A percentile compares a stretch with the other conserved stretches of the same genome.
phyloP scores from a whole-genome alignment of 2,113 vertebrate species.

The Colius striatus region DNA sequence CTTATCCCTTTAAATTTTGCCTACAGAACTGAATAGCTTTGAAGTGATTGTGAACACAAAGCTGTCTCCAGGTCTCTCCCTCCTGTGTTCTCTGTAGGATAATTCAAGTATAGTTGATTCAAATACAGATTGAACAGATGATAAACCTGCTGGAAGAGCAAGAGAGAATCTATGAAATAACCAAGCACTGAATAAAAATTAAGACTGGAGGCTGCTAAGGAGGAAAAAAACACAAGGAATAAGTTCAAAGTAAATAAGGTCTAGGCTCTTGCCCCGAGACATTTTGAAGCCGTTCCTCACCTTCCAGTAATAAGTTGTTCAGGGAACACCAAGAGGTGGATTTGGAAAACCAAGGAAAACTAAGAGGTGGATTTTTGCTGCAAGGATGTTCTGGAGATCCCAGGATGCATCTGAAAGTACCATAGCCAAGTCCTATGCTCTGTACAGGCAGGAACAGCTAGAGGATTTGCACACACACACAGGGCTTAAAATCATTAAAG shows the following conservation, averaged over 20 bases:
- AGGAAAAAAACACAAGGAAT: background rate
- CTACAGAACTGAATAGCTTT: background rate
- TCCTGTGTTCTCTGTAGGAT: constrained; percentile 18
- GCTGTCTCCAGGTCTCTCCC: background rate
- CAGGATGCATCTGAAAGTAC: background rate
- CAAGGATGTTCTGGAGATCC: background rate
- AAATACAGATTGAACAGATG: constrained; percentile 2
- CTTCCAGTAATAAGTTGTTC: background rate
- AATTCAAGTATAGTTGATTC: background rate
- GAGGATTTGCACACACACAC: background rate
- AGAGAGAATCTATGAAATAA: background rate
- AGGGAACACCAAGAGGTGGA: too few relatives aligned
- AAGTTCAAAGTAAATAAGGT: constrained; percentile 14
- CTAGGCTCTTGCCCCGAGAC: background rate
- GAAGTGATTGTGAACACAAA: background rate
- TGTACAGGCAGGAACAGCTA: background rate
- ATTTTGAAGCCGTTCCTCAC: constrained; percentile 10
- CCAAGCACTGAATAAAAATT: background rate
- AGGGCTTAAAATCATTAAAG: background rate
- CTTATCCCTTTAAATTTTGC: constrained; percentile 8
- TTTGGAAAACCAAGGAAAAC: background rate
- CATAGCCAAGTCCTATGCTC: background rate
- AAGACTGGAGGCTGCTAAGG: background rate
- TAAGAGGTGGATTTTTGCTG: background rate
- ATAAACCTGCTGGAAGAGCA: background rate